Percentiles rank a stretch among this genome's conserved stretches.
Conservation (phyloP, 2,797 vertebrate genomes). For the Tenualosa ilisha region DNA sequence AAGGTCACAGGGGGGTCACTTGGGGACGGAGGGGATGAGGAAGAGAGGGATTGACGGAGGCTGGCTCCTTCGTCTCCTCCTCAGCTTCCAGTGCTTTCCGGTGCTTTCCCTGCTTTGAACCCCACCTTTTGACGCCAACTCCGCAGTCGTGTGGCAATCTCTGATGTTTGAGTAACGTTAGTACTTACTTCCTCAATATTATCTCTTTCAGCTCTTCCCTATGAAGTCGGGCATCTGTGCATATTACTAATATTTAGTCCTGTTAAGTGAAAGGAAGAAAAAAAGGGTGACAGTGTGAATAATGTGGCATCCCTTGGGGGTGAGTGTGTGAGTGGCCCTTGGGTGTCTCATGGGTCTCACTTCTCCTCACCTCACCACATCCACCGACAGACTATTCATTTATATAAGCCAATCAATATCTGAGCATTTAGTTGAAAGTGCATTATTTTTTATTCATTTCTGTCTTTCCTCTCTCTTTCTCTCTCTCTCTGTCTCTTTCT, state of each 20-base stretch:
- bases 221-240: constrained; percentile 59
- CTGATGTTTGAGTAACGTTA: constrained; percentile 46
- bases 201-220: constrained; percentile 60
- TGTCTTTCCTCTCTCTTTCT: constrained; percentile 15
- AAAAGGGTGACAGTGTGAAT: background rate
- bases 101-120: constrained; percentile 20
- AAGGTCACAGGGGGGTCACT: constrained; percentile 39
- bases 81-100: constrained; percentile 31
- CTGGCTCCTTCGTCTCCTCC: constrained; percentile 81
- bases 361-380: background rate
- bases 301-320: constrained; percentile 18
- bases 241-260: constrained; percentile 75
- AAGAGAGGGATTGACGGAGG: constrained; percentile 64
- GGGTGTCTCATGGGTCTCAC: background rate
- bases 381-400: constrained; percentile 12
- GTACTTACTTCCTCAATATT: constrained; percentile 62
- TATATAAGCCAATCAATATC: constrained; percentile 50
- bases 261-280: constrained; percentile 49
- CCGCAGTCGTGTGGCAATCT: constrained; percentile 54
- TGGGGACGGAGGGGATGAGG: constrained; percentile 30
- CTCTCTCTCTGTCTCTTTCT: background rate
- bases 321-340: background rate
- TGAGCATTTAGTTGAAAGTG: constrained; percentile 48
- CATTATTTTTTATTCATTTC: constrained; percentile 53
- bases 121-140: constrained; percentile 31